phyloP scores from a whole-genome alignment of 2,888 invertebrate genomes.

The Sarcophaga subvicina region DNA sequence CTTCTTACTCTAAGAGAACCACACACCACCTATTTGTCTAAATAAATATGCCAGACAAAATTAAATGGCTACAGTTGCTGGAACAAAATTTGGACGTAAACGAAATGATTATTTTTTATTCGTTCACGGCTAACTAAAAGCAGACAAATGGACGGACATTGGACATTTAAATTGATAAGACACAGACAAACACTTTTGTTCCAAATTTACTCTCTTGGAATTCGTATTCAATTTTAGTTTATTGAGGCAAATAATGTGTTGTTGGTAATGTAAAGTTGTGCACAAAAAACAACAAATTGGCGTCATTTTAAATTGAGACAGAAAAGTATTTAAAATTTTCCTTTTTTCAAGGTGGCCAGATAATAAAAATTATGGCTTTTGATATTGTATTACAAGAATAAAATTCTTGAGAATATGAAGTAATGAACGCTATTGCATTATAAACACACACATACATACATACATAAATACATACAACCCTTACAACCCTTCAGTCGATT shows the following conservation, averaged over 20 bases:
- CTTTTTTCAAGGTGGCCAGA: not conserved
- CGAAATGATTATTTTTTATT: constrained; percentile 22
- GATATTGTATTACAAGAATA: no score
- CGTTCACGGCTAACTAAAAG: constrained; percentile 1
- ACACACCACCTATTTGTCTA: not conserved
- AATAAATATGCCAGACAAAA: constrained; percentile 16
- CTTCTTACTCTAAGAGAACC: not conserved
- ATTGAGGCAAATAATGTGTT: no score
- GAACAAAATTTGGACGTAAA: constrained; percentile 2
- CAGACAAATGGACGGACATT: not conserved
- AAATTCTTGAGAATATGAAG: no score
- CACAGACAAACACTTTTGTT: not conserved
- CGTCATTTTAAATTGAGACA: constrained; percentile 19
- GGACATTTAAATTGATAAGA: not conserved
- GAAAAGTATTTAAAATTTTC: not conserved
- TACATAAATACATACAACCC: no score
- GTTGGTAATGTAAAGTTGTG: no score
- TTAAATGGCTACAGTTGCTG: not conserved
- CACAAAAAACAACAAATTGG: constrained; percentile 24
- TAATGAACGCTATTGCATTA: no score
- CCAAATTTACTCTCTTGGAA: not conserved
- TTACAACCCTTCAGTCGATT: no score
- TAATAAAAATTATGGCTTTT: no score
- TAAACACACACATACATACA: no score
- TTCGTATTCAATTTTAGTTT: no score